Percentiles rank a stretch among this genome's conserved stretches.
These are phyloP conservation scores for Scophthalmus maximus DNA, from an alignment of 2,113 vertebrate genomes.

Conservation along the genomic window DNA sequence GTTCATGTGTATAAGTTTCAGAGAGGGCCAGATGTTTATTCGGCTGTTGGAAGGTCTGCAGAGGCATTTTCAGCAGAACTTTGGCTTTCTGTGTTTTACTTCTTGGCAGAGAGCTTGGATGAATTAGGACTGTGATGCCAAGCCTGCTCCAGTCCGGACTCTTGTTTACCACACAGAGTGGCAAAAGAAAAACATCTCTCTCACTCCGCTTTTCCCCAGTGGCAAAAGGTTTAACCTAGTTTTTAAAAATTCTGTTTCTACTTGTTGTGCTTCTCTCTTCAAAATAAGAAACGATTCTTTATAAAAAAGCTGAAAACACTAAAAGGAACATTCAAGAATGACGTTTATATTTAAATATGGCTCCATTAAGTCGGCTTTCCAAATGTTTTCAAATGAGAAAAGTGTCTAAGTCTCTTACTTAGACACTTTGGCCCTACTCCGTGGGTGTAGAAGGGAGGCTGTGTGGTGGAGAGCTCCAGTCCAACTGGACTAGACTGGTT, in stretches of 20 bases:
- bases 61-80: constrained; percentile 51
- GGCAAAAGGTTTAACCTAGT: neutral
- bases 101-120: constrained; percentile 27
- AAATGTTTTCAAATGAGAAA: neutral
- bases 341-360: neutral
- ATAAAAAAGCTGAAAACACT: neutral
- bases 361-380: neutral
- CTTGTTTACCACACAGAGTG: constrained; percentile 32
- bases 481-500: constrained; percentile 66
- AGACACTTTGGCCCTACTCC: too few relatives aligned
- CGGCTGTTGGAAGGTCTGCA: constrained; percentile 36
- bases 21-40: constrained; percentile 54
- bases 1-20: constrained; percentile 11
- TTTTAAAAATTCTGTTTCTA: neutral
- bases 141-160: neutral
- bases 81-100: constrained; percentile 52
- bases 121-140: constrained; percentile 10
- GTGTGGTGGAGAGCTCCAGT: constrained; percentile 38
- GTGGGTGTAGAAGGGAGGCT: neutral
- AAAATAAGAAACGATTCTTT: neutral
- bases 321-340: neutral
- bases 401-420: neutral
- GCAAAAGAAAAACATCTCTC: constrained; percentile 3
- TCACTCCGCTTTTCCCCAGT: constrained; percentile 8
- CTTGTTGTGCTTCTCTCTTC: neutral